phyloP scores from a whole-genome alignment of 2,888 invertebrate genomes.

The Synanthedon vespiformis region DNA sequence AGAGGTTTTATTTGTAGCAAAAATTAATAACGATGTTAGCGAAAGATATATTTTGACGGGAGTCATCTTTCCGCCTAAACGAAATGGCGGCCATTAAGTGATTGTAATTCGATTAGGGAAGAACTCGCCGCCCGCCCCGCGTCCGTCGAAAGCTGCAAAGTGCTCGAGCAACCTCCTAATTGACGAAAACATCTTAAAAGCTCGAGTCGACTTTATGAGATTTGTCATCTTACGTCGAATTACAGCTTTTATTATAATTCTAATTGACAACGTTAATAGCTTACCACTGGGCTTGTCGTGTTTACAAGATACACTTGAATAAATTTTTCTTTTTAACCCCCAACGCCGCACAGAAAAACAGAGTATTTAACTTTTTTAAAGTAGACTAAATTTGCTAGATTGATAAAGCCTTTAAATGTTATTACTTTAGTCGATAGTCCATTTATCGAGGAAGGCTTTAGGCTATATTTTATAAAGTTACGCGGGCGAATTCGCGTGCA shows the following conservation, averaged over 20 bases:
- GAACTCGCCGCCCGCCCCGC: conserved; percentile 27
- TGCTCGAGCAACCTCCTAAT: conserved; percentile 30
- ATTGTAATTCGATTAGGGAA: conserved; percentile 29
- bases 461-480: too few relatives aligned
- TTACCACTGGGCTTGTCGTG: too few relatives aligned
- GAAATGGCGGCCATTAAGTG: conserved; percentile 26
- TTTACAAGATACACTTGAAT: too few relatives aligned
- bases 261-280: conserved; percentile 1
- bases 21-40: neutral
- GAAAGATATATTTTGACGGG: neutral
- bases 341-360: too few relatives aligned
- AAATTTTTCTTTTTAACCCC: too few relatives aligned
- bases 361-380: too few relatives aligned
- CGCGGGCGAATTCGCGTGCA: too few relatives aligned
- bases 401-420: too few relatives aligned
- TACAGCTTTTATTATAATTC: conserved; percentile 10
- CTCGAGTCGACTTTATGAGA: conserved; percentile 26
- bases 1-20: neutral
- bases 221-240: conserved; percentile 24
- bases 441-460: too few relatives aligned
- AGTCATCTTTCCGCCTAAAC: conserved; percentile 18
- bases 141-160: conserved; percentile 32
- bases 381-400: too few relatives aligned
- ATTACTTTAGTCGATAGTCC: too few relatives aligned
- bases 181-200: conserved; percentile 49